Conservation (phyloP, 2,113 vertebrate species). For the Sebastes schlegelii region DNA sequence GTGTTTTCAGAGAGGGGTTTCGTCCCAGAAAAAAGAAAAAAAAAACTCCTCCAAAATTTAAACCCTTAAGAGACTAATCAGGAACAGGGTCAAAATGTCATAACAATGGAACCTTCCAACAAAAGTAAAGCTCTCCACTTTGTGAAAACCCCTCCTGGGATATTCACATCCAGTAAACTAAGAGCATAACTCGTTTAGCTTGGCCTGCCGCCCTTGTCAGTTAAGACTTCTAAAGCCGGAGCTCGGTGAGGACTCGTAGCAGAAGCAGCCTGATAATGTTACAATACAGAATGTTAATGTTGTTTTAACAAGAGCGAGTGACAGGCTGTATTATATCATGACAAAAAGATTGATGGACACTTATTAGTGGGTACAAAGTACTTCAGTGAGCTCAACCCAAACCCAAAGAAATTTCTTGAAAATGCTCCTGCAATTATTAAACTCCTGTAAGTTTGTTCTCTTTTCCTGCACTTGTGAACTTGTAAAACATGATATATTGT, state of each 20-base stretch:
- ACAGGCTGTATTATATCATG: conserved; percentile 49
- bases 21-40: conserved; percentile 27
- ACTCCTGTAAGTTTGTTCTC: background rate
- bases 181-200: conserved; percentile 68
- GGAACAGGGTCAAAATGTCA: conserved; percentile 75
- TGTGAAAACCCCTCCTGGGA: conserved; percentile 59
- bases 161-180: conserved; percentile 71
- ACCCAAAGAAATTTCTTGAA: conserved; percentile 36
- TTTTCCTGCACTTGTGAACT: conserved; percentile 50
- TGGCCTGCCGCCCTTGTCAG: conserved; percentile 65
- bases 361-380: conserved; percentile 58
- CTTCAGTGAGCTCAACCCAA: conserved; percentile 26
- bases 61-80: conserved; percentile 76
- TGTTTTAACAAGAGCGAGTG: conserved; percentile 61
- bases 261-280: conserved; percentile 65
- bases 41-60: conserved; percentile 56
- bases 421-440: conserved; percentile 10
- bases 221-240: conserved; percentile 50
- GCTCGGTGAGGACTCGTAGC: conserved; percentile 47
- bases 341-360: conserved; percentile 60
- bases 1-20: conserved; percentile 54
- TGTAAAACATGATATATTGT: conserved; percentile 57
- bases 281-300: conserved; percentile 58
- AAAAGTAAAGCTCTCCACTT: conserved; percentile 72
- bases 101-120: conserved; percentile 74